These are phyloP conservation scores for Andinoacara biseriatus DNA, from an alignment of 2,113 vertebrate genomes.

Conservation along the genomic window DNA sequence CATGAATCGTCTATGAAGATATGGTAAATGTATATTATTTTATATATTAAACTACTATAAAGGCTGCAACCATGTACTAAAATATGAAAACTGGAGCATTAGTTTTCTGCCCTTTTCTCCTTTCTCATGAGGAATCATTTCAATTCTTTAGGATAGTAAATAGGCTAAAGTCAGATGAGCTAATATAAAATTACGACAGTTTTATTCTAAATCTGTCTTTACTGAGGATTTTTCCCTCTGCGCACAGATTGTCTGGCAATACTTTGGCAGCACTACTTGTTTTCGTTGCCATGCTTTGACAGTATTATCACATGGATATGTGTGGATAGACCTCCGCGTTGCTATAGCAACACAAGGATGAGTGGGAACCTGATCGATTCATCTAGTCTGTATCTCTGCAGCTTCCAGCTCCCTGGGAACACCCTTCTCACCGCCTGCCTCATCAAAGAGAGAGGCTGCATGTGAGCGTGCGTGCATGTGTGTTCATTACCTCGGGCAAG, in stretches of 20 bases:
- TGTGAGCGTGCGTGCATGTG: background rate
- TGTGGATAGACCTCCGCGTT: constrained; percentile 60
- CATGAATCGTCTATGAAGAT: accelerated
- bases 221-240: background rate
- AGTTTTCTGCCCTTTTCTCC: background rate
- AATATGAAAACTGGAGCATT: background rate
- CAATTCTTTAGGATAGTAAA: background rate
- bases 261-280: constrained; percentile 22
- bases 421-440: constrained; percentile 57
- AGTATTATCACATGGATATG: constrained; percentile 37
- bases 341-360: constrained; percentile 73
- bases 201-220: constrained; percentile 6
- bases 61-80: background rate
- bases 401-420: constrained; percentile 71
- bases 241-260: background rate
- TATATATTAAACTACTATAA: background rate
- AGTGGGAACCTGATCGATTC: constrained; percentile 66
- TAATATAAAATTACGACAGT: background rate
- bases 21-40: background rate
- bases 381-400: constrained; percentile 58
- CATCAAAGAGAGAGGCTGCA: constrained; percentile 57
- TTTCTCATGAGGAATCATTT: background rate
- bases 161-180: background rate
- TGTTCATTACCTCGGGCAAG: constrained; percentile 32
- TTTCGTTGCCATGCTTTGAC: constrained; percentile 25